phyloP scores from a whole-genome alignment of 2,797 vertebrate species.

The Lophius americanus region DNA sequence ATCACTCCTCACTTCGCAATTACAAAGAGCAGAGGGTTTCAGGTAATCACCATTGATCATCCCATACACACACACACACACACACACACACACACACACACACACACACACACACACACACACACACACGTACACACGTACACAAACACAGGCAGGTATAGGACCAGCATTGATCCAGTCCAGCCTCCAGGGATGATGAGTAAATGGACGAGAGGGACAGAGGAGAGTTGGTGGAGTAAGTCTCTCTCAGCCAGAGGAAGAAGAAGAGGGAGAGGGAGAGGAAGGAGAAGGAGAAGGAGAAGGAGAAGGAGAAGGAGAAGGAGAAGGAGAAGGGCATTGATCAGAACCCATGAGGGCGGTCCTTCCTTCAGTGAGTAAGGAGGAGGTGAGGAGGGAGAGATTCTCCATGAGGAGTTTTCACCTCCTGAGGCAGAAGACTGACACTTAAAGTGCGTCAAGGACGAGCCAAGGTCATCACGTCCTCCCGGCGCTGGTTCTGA shows the following conservation, averaged over 20 bases:
- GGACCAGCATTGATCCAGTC: constrained; percentile 45
- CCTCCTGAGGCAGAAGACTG: constrained; percentile 1
- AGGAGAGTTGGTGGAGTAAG: not conserved
- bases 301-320: too few relatives aligned
- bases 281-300: not conserved
- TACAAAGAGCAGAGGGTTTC: constrained; percentile 73
- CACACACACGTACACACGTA: too few relatives aligned
- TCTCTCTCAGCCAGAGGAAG: too few relatives aligned
- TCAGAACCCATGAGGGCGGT: not conserved
- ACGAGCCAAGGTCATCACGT: constrained; percentile 18
- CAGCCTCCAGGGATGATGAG: constrained; percentile 31
- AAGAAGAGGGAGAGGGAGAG: constrained; percentile 18
- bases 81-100: constrained; percentile 13
- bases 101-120: too few relatives aligned
- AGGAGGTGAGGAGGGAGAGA: not conserved
- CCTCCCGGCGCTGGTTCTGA: too few relatives aligned
- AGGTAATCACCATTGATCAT: constrained; percentile 76
- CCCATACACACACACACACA: not conserved
- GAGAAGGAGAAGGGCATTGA: too few relatives aligned
- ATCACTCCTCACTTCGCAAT: constrained; percentile 77
- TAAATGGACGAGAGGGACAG: not conserved
- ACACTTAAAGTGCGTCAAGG: not conserved
- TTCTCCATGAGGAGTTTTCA: constrained; percentile 7
- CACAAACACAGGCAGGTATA: not conserved
- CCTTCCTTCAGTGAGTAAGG: constrained; percentile 11